These are phyloP conservation scores for Nyctalus aviator DNA, from an alignment of 2,797 vertebrate genomes.

Conservation along the genomic window DNA sequence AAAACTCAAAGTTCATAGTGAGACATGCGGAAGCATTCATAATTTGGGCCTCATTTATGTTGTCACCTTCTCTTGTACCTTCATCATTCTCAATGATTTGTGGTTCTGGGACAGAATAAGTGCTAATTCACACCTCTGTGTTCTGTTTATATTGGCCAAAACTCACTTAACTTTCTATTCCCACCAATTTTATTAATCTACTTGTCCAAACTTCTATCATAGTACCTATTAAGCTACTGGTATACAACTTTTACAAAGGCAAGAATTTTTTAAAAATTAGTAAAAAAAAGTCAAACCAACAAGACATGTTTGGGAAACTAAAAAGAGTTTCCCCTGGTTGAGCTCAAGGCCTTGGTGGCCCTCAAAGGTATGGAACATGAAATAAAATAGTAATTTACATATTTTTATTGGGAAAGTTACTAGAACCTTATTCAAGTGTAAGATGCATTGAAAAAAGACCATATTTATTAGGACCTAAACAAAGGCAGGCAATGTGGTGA, in stretches of 20 bases:
- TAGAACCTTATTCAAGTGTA: neutral
- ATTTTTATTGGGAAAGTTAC: neutral
- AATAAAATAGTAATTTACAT: neutral
- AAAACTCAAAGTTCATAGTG: neutral
- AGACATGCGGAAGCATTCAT: neutral
- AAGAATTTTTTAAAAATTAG: neutral
- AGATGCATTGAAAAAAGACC: neutral
- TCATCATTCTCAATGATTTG: too few species aligned
- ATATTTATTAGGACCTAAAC: neutral
- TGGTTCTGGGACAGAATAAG: neutral
- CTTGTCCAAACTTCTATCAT: neutral
- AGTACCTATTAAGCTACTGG: neutral
- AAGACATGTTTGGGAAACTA: neutral
- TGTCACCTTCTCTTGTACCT: neutral
- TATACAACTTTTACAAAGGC: conserved; percentile 3
- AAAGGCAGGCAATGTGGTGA: neutral
- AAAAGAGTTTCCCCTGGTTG: neutral
- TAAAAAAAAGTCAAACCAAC: neutral
- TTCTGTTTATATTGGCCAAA: neutral
- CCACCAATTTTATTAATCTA: neutral
- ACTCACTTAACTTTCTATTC: neutral
- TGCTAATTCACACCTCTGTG: neutral
- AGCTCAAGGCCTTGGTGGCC: neutral
- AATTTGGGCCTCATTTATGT: accelerated
- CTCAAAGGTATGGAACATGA: neutral